Evolutionary conservation across 2,797 vertebrate genomes (phyloP), one percentile per base, ranked within the genome.

Genomic region (Ctenochaetus hawaiiensis): DNA sequence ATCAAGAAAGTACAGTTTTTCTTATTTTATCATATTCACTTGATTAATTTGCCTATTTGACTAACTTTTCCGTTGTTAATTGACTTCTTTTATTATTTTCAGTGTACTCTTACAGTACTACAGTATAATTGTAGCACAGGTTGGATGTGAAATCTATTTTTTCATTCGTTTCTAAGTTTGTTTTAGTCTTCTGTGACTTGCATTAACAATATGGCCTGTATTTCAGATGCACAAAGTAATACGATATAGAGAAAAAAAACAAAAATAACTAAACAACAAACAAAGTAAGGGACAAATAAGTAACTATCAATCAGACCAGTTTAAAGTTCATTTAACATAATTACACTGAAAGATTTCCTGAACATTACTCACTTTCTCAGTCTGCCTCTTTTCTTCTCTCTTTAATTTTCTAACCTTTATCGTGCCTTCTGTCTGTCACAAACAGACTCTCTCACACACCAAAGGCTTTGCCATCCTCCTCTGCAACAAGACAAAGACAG

Each of bases 401-500:
- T 76, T 43, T 57, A 61, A 65, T 53, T 37, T 22, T 47, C 11
- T 22, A 60, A 59, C 20, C 41, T 23, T 22, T 34, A 3, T n/a
- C 51, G 11, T 5, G 12, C 22, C 16, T 41, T 0, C 10, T 41
- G 16, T 70, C 48, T 59, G 13, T 53, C 65, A 76, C 49, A 53
- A 18, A 56, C 18, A 6, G 13, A 3, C 56, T 47, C 39, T 13
- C 41, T 26, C 34, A 16, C 41, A 58, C 59, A 43, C 16, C 23
- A 53, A 47, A 76, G 9, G 4, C 16, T 26, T 20, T 39, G 10
- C n/a, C 43, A 13, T 59, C 52, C 17, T 65, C 48, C 30, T 17
- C 49, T 53, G 20, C 56, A 72, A 45, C 60, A 52, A 64, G 13
- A 37, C 47, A 47, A 20, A 75, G 45, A 78, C 39, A 54, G 39